Evolutionary conservation across 2,888 invertebrate species (phyloP).

Genomic region (Synergus japonicus): DNA sequence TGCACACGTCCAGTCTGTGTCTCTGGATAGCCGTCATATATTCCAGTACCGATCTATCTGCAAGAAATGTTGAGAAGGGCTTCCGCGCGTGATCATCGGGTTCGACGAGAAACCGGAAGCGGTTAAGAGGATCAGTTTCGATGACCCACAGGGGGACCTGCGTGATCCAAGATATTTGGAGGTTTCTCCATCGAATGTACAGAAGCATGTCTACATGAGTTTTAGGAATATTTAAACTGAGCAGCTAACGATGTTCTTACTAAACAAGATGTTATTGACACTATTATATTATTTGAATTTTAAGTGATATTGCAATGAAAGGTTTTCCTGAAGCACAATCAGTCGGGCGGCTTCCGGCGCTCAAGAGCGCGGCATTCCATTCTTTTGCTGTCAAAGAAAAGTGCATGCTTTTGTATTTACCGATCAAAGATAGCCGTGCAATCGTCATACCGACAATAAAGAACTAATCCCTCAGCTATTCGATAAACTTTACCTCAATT

Average conservation of each 20-base stretch:
- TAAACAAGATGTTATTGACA: too few relatives aligned
- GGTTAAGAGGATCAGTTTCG: conserved; percentile 46
- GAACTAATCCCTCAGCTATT: conserved; percentile 66
- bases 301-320: too few relatives aligned
- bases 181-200: background rate
- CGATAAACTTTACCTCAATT: conserved; percentile 58
- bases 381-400: conserved; percentile 59
- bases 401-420: conserved; percentile 61
- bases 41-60: conserved; percentile 52
- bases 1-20: conserved; percentile 61
- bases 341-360: conserved; percentile 51
- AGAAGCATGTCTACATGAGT: background rate
- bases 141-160: background rate
- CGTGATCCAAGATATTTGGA: background rate
- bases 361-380: conserved; percentile 60
- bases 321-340: background rate
- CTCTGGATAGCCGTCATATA: conserved; percentile 56
- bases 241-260: too few relatives aligned
- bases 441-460: conserved; percentile 67
- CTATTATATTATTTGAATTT: too few relatives aligned
- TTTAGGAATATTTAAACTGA: too few relatives aligned
- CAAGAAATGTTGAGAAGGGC: conserved; percentile 29
- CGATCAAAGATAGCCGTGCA: conserved; percentile 61
- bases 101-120: conserved; percentile 49
- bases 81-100: conserved; percentile 32